These are phyloP conservation scores for Holacanthella duospinosa DNA, from an alignment of 2,888 invertebrate genomes.

Conservation along the genomic window DNA sequence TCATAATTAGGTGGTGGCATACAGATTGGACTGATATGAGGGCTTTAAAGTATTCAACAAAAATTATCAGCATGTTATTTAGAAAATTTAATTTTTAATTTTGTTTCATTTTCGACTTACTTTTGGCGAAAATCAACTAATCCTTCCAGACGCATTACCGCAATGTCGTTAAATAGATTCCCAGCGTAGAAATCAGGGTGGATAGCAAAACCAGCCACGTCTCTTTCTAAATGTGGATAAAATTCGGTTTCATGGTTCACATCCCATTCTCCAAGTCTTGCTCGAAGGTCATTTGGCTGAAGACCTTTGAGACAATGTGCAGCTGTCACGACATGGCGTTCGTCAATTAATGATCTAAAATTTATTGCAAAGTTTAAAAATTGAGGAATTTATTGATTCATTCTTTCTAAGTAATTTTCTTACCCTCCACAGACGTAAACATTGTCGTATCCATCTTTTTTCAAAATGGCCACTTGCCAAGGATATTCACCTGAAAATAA, in stretches of 20 bases:
- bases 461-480: constrained; percentile 88
- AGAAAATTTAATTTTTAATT: background rate
- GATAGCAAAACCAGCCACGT: constrained; percentile 67
- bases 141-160: constrained; percentile 71
- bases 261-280: constrained; percentile 84
- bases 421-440: constrained; percentile 91
- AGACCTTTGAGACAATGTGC: constrained; percentile 86
- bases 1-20: constrained; percentile 75
- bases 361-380: too few relatives aligned
- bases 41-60: constrained; percentile 59
- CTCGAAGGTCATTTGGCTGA: constrained; percentile 61
- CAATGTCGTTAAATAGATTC: constrained; percentile 86
- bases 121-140: constrained; percentile 57
- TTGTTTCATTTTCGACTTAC: constrained; percentile 28
- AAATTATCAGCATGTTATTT: background rate
- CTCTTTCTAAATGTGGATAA: constrained; percentile 81
- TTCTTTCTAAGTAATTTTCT: too few relatives aligned
- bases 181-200: constrained; percentile 90
- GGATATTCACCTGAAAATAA: constrained; percentile 60
- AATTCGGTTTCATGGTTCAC: constrained; percentile 90
- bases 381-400: too few relatives aligned
- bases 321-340: constrained; percentile 80
- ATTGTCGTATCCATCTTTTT: constrained; percentile 83
- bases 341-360: too few relatives aligned
- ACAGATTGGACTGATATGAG: constrained; percentile 84